Percentiles rank a stretch among this genome's conserved stretches.
Conservation (phyloP, 2,113 vertebrate species). For the Callaeas wilsoni region DNA sequence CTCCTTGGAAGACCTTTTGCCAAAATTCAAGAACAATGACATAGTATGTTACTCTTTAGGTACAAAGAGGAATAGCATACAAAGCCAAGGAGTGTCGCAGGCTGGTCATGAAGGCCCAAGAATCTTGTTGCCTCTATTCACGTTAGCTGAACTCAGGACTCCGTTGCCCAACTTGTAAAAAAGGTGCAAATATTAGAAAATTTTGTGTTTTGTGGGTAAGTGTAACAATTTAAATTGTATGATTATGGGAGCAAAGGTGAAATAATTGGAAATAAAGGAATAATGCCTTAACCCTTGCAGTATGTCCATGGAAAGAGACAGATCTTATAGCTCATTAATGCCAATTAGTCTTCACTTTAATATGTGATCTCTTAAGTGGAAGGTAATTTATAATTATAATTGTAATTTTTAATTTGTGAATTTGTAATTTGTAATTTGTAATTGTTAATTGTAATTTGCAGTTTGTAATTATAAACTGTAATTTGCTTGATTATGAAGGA, state of each 20-base stretch:
- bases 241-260: background rate
- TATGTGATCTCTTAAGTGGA: background rate
- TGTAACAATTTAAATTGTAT: accelerated
- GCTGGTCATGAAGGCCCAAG: background rate
- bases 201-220: background rate
- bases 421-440: background rate
- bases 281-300: background rate
- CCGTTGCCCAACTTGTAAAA: background rate
- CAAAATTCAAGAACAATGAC: background rate
- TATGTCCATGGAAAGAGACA: background rate
- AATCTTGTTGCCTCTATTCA: background rate
- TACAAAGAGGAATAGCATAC: background rate
- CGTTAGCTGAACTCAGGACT: background rate
- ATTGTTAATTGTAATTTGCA: background rate
- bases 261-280: background rate
- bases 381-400: background rate
- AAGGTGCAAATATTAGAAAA: background rate
- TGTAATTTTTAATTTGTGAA: background rate
- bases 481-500: background rate
- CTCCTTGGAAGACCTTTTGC: background rate
- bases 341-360: background rate
- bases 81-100: background rate
- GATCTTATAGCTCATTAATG: background rate
- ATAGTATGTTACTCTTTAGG: background rate
- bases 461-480: background rate